Evolutionary conservation across 2,797 vertebrate genomes (phyloP).

Genomic region (Myotis pilosus): DNA sequence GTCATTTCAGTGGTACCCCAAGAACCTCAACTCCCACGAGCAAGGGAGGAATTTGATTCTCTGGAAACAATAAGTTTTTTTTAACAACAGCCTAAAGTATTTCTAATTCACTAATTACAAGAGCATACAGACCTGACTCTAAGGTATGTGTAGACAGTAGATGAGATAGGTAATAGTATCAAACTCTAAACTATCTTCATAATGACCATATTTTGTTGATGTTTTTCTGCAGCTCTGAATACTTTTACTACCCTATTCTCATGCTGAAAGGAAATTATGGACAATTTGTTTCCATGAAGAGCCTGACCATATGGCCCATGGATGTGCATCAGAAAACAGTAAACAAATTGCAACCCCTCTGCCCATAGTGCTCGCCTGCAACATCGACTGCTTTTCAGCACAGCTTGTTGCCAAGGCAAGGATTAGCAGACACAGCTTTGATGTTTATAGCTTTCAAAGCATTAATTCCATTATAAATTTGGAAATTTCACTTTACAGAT

Average conservation of each 20-base stretch:
- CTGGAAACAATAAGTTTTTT: not conserved
- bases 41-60: too few relatives aligned
- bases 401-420: not conserved
- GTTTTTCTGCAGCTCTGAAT: not conserved
- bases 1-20: too few relatives aligned
- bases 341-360: not conserved
- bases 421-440: conserved; percentile 18
- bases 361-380: not conserved
- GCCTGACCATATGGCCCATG: not conserved
- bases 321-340: conserved; percentile 7
- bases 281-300: conserved; percentile 48
- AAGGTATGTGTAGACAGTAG: not conserved
- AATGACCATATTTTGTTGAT: not conserved
- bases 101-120: not conserved
- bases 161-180: not conserved
- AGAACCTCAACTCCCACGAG: too few relatives aligned
- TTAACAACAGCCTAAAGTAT: not conserved
- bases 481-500: conserved; percentile 49
- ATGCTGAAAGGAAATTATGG: not conserved
- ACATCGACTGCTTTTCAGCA: not conserved
- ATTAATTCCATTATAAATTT: conserved; percentile 37
- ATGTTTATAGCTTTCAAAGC: conserved; percentile 29
- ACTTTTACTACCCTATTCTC: not conserved
- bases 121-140: not conserved
- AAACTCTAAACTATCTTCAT: not conserved